These are phyloP conservation scores for Ceuthmochares aereus DNA, from an alignment of 2,113 vertebrate genomes.

Conservation along the genomic window DNA sequence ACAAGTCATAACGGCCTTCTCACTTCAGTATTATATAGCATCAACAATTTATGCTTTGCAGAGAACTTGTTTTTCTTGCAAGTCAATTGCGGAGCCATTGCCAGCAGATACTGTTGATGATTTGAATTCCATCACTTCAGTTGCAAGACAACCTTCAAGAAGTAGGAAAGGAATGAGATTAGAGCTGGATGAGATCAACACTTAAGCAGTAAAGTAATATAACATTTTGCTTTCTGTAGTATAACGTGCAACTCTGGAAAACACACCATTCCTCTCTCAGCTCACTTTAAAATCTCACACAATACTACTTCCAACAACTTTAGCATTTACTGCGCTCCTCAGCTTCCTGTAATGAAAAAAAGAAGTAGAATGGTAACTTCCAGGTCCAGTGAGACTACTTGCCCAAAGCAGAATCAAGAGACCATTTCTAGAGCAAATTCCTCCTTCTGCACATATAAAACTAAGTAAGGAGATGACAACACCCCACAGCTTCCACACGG, in stretches of 20 bases:
- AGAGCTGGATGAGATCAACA: not conserved
- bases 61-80: not conserved
- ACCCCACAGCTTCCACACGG: not conserved
- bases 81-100: not conserved
- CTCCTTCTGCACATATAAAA: not conserved
- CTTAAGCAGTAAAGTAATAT: not conserved
- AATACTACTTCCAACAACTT: not conserved
- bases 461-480: not conserved
- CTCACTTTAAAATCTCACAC: not conserved
- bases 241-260: not conserved
- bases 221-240: not conserved
- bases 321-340: not conserved
- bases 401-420: not conserved
- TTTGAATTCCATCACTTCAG: constrained; percentile 81
- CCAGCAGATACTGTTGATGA: not conserved
- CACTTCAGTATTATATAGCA: not conserved
- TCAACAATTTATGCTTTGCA: not conserved
- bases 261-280: not conserved
- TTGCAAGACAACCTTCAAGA: constrained; percentile 87
- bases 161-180: not conserved
- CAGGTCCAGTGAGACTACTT: not conserved
- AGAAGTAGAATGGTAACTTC: not conserved
- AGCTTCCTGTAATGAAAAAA: not conserved
- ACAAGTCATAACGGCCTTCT: not conserved
- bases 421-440: not conserved